Conservation (phyloP, 2,888 invertebrate species). For the Odontocolon sp. region DNA sequence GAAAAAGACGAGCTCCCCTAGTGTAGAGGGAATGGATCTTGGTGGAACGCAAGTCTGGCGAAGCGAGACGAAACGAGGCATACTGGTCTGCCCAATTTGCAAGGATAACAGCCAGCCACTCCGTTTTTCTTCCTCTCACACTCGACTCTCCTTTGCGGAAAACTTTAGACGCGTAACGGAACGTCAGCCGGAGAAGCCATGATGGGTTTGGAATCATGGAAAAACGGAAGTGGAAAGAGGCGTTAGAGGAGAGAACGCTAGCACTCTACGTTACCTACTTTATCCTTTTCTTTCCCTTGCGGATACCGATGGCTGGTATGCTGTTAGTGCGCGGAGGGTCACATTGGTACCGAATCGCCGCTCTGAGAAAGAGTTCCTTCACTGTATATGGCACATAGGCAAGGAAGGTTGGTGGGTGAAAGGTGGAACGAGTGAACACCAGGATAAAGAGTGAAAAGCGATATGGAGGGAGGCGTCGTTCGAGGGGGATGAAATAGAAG, state of each 20-base stretch:
- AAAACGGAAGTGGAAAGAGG: slow-evolving; percentile 54
- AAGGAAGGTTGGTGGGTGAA: neutral
- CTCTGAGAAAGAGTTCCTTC: neutral
- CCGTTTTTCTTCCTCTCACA: slow-evolving; percentile 31
- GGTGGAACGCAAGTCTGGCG: slow-evolving; percentile 24
- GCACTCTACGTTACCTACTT: slow-evolving; percentile 6
- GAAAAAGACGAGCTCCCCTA: slow-evolving; percentile 39
- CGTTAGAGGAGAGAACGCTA: slow-evolving; percentile 24
- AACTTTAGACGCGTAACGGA: slow-evolving; percentile 41
- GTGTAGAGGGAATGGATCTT: slow-evolving; percentile 28
- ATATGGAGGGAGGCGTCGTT: slow-evolving; percentile 14
- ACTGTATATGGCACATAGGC: neutral
- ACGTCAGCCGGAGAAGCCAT: slow-evolving; percentile 39
- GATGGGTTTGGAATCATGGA: slow-evolving; percentile 50
- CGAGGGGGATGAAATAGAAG: slow-evolving; percentile 40
- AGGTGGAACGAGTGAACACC: slow-evolving; percentile 8
- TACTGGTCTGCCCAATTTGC: slow-evolving; percentile 55
- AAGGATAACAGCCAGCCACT: slow-evolving; percentile 53
- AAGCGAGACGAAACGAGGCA: slow-evolving; percentile 29
- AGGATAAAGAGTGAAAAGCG: slow-evolving; percentile 31
- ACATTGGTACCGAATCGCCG: neutral
- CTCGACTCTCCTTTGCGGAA: slow-evolving; percentile 11
- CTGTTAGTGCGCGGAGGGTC: neutral
- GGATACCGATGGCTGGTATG: slow-evolving; percentile 5
- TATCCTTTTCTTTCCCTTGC: slow-evolving; percentile 2